Evolutionary conservation across 2,888 invertebrate species (phyloP).

Genomic region (Drosophila borealis): DNA sequence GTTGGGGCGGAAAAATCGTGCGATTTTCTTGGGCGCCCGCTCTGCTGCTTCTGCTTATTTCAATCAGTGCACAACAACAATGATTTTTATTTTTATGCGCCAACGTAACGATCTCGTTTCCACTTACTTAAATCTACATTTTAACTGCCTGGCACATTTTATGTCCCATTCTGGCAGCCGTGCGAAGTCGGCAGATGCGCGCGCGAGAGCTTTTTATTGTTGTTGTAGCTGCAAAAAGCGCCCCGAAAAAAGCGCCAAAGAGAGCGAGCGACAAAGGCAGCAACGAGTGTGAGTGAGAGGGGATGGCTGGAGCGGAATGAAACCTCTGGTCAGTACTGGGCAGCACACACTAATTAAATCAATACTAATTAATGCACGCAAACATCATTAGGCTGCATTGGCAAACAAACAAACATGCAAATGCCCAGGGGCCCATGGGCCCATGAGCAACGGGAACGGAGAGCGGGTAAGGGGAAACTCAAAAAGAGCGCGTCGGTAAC

Average conservation of each 20-base stretch:
- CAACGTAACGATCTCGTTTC: conserved; percentile 85
- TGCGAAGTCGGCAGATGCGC: conserved; percentile 62
- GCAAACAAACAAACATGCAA: conserved; percentile 63
- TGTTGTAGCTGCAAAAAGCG: conserved; percentile 40
- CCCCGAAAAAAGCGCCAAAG: conserved; percentile 43
- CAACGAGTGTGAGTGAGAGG: conserved; percentile 26
- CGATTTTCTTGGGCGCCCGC: conserved; percentile 54
- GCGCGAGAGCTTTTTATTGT: conserved; percentile 58
- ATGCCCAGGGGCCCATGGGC: conserved; percentile 14
- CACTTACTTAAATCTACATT: conserved; percentile 86
- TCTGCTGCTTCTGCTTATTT: conserved; percentile 73
- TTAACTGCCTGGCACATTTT: conserved; percentile 84
- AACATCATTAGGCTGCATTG: conserved; percentile 61
- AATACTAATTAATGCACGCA: conserved; percentile 71
- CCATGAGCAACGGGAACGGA: not conserved
- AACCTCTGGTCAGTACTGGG: conserved; percentile 35
- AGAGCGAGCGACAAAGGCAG: conserved; percentile 39
- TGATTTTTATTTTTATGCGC: conserved; percentile 85
- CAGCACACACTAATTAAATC: conserved; percentile 69
- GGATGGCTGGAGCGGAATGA: conserved; percentile 22
- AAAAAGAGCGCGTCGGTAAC: conserved; percentile 54
- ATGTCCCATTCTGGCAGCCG: conserved; percentile 85
- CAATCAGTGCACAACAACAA: conserved; percentile 84
- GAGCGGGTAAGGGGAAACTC: conserved; percentile 11
- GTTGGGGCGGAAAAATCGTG: conserved; percentile 49